Evolutionary conservation across 2,888 invertebrate species (phyloP), one percentile per base, ranked within the genome.

Genomic region (Branchellion lobata): DNA sequence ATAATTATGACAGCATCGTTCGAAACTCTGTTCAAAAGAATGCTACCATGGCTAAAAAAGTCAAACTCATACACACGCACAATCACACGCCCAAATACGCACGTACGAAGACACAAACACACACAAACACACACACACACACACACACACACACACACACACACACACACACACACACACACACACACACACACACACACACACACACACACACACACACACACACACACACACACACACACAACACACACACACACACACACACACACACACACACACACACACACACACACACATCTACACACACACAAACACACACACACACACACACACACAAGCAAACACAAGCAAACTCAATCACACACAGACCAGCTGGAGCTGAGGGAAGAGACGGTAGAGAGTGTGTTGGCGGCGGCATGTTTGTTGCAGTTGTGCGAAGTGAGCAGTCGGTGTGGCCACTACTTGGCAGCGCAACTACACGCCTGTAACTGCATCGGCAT

Each of bases 401-500:
- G 92, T n/a, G 89, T 96, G 69, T 88, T 96, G 83, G 92, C 89
- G 8, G 94, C 96, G 51, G 93, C 96, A 8, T 94, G 94, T 87
- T 90, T 96, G 78, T 90, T 96, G 81, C 94, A 95, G 88, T 89
- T 96, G 80, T 85, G 86, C 0, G 92, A 94, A 83, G 95, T 96
- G 61, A 93, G 94, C 61, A 92, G 92, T 84, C 94, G 94, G 47
- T 96, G 96, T 86, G 95, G 94, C 85, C 91, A 91, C 85, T 96
- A 94, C 88, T 90, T 96, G 78, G 92, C 61, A 85, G 93, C 94
- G 85, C 96, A 95, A 87, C 89, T 95, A 79, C 94, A 95, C 88
- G 95, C 95, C 0, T 95, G 94, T 85, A 96, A 96, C 88, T 95
- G 95, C 88, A 90, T 96, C 83, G 96, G 96, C 31, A 95, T 96